Percentiles rank a stretch among this genome's conserved stretches.
Evolutionary conservation across 2,113 vertebrate species (phyloP).

Genomic region (Pseudonaja textilis): DNA sequence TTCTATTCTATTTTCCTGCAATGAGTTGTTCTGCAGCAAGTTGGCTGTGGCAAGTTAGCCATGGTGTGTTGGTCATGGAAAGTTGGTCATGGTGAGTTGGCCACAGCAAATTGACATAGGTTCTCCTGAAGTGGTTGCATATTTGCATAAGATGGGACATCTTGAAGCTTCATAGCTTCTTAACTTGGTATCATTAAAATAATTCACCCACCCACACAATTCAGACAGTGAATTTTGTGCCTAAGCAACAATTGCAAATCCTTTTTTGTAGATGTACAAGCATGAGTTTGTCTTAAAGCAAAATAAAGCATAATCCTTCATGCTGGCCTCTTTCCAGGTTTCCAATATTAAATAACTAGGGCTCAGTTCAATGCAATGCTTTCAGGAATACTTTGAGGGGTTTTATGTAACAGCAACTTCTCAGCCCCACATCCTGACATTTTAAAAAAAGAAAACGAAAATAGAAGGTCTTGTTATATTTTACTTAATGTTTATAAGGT

Average conservation of each 20-base stretch:
- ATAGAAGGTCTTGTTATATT: constrained; percentile 28
- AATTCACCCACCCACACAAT: neutral
- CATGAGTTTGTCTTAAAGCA: constrained; percentile 17
- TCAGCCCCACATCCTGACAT: constrained; percentile 12
- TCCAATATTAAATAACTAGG: constrained; percentile 29
- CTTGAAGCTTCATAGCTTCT: neutral
- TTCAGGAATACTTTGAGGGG: constrained; percentile 50
- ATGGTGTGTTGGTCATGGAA: too few species aligned
- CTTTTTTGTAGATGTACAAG: neutral
- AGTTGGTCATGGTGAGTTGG: too few species aligned
- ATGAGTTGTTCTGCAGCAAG: too few species aligned
- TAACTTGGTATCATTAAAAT: neutral
- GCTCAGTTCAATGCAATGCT: constrained; percentile 29
- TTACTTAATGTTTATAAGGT: constrained; percentile 20
- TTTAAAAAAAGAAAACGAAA: neutral
- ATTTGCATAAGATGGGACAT: neutral
- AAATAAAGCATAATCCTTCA: constrained; percentile 42
- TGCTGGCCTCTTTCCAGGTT: constrained; percentile 53
- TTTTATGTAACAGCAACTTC: constrained; percentile 45
- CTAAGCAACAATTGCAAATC: neutral
- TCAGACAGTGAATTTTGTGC: neutral
- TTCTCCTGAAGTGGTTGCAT: too few species aligned
- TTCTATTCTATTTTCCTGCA: too few species aligned
- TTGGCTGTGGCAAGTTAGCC: too few species aligned
- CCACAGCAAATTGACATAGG: too few species aligned